Conservation (phyloP, 2,797 vertebrate species). For the Pterois miles region DNA sequence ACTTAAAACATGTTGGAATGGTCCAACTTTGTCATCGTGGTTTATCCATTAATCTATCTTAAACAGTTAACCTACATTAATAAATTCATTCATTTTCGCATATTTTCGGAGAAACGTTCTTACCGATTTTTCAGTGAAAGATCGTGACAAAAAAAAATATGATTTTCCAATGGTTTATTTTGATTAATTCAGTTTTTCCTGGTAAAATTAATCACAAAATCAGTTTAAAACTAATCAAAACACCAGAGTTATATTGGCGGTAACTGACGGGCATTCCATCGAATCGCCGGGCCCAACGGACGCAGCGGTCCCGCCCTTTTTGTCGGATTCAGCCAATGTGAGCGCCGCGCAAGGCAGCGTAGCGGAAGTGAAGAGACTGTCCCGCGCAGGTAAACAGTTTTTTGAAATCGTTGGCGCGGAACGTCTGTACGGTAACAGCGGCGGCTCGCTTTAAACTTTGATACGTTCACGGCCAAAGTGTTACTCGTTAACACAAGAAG, state of each 20-base stretch:
- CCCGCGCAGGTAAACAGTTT: slow-evolving; percentile 84
- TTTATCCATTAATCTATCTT: neutral
- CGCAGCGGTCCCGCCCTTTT: slow-evolving; percentile 54
- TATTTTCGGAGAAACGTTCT: neutral
- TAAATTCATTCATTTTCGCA: neutral
- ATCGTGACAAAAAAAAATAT: neutral
- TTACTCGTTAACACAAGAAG: accelerated
- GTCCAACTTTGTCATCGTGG: neutral
- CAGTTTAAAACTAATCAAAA: slow-evolving; percentile 35
- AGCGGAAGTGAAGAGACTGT: slow-evolving; percentile 60
- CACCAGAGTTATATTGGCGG: slow-evolving; percentile 58
- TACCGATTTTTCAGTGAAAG: slow-evolving; percentile 50
- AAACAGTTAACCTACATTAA: neutral
- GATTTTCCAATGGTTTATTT: neutral
- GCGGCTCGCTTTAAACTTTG: slow-evolving; percentile 5
- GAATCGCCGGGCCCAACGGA: slow-evolving; percentile 62
- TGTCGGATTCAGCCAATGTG: slow-evolving; percentile 65
- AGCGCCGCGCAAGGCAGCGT: slow-evolving; percentile 21
- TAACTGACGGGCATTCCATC: slow-evolving; percentile 70
- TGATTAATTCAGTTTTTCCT: accelerated
- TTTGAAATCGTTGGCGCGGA: slow-evolving; percentile 87
- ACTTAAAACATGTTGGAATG: neutral
- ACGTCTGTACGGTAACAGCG: slow-evolving; percentile 21
- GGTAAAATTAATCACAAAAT: neutral
- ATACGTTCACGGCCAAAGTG: neutral